Base-by-base conservation (phyloP, 2,113 vertebrate species). In the Alouatta palliata region DNA sequence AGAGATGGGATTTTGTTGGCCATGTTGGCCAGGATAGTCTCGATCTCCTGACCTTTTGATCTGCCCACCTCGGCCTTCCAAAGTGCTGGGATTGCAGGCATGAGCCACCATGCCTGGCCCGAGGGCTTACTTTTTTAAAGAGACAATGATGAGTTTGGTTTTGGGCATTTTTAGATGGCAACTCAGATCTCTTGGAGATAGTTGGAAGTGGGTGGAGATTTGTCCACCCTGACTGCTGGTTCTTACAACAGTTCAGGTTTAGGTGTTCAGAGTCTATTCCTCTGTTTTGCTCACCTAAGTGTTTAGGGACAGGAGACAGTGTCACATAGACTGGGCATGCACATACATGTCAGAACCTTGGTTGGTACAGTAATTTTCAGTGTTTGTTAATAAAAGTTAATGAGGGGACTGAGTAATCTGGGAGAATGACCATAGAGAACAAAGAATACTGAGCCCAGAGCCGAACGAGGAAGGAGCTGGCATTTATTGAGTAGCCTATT, bases 391-490 rank as follows among this genome's bases (percentile, higher is more conserved):
- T 97, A 85, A 90, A 91, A 92, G 84, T 89, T 66, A n/a, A 9
- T 49, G 32, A 97, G 87, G 87, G 75, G 47, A 66, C 94, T 96
- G 94, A 97, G 87, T 97, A 96, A 95, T 92, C 66, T 77, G n/a
- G 61, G 95, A 76, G 32, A 87, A 45, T 58, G 85, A 95, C 84
- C 40, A 9, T 81, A 40, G 52, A 81, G 90, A 92, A 96, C 94
- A 96, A 94, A 93, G 90, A 90, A 97, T 94, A 94, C 88, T 88
- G 88, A 52, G 30, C 85, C 35, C 25, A 81, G 79, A 70, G 54
- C 54, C 71, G 64, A 47, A 58, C 52, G 80, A 86, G 58, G 81
- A 93, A 94, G 80, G 87, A 95, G 71, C 58, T 96, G 68, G 84
- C 90, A 20, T 95, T 96, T 94, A 94, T 84, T 91, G 77, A 87